Conservation (phyloP, 2,797 vertebrate genomes). For the Petrocephalus sullivani region DNA sequence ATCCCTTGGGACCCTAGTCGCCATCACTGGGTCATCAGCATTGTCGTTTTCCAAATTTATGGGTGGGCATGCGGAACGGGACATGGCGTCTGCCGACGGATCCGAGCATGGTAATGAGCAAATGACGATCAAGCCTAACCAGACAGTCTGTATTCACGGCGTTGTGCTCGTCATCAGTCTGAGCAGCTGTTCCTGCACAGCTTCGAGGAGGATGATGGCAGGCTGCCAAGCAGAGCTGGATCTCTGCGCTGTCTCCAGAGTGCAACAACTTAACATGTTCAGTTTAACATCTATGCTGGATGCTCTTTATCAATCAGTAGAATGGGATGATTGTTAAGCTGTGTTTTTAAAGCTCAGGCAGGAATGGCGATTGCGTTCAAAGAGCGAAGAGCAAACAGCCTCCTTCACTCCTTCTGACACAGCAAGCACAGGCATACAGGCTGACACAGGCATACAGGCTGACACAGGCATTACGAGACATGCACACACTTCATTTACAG, state of each 20-base stretch:
- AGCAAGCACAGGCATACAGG: not conserved
- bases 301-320: not conserved
- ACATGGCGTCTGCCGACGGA: not conserved
- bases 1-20: conserved; percentile 29
- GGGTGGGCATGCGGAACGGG: not conserved
- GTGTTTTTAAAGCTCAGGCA: not conserved
- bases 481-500: conserved; percentile 18
- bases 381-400: not conserved
- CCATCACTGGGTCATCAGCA: conserved; percentile 30
- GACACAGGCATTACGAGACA: conserved; percentile 16
- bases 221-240: not conserved
- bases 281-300: not conserved
- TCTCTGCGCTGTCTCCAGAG: not conserved
- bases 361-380: not conserved
- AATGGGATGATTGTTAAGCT: too few relatives aligned
- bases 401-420: not conserved
- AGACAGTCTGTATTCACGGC: not conserved
- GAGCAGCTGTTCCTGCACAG: not conserved
- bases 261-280: not conserved
- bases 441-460: not conserved
- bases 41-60: not conserved
- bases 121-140: not conserved
- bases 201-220: not conserved
- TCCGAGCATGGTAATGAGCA: not conserved
- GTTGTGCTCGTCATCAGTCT: not conserved